A percentile compares a stretch with the other conserved stretches of the same genome.
These are phyloP conservation scores for Merodon equestris DNA, from an alignment of 2,888 invertebrate species.

Conservation along the genomic window DNA sequence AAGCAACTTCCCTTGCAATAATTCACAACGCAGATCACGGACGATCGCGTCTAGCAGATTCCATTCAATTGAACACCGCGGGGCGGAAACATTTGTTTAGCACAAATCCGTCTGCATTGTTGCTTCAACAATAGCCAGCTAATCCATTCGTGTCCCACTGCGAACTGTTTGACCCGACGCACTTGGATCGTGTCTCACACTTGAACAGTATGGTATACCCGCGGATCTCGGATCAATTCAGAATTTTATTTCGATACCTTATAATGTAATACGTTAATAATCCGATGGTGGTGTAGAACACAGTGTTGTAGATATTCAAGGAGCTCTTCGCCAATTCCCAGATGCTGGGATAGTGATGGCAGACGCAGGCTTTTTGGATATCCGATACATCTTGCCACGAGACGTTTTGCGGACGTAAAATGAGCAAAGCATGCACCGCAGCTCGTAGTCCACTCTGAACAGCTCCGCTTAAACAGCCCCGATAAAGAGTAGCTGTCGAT, in stretches of 20 bases:
- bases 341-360: constrained; percentile 34
- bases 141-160: not conserved
- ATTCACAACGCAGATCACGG: not conserved
- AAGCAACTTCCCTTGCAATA: not conserved
- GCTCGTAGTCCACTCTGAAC: constrained; percentile 77
- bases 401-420: constrained; percentile 75
- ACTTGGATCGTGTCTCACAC: not conserved
- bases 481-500: constrained; percentile 73
- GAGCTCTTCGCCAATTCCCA: constrained; percentile 71
- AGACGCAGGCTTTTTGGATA: constrained; percentile 70
- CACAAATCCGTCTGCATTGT: constrained; percentile 27
- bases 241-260: constrained; percentile 40
- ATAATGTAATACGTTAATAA: constrained; percentile 4
- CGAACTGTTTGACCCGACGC: not conserved
- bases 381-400: constrained; percentile 75
- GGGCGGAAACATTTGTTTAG: constrained; percentile 30
- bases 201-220: too few relatives aligned
- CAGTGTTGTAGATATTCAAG: constrained; percentile 76
- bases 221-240: constrained; percentile 13
- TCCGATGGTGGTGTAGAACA: constrained; percentile 70
- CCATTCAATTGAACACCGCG: constrained; percentile 18
- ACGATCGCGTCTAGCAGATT: constrained; percentile 16
- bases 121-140: constrained; percentile 8
- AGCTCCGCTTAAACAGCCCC: constrained; percentile 76
- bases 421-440: constrained; percentile 74